A percentile compares a stretch with the other conserved stretches of the same genome.
Conservation (phyloP, 2,888 invertebrate species). For the Tenodera sinensis region DNA sequence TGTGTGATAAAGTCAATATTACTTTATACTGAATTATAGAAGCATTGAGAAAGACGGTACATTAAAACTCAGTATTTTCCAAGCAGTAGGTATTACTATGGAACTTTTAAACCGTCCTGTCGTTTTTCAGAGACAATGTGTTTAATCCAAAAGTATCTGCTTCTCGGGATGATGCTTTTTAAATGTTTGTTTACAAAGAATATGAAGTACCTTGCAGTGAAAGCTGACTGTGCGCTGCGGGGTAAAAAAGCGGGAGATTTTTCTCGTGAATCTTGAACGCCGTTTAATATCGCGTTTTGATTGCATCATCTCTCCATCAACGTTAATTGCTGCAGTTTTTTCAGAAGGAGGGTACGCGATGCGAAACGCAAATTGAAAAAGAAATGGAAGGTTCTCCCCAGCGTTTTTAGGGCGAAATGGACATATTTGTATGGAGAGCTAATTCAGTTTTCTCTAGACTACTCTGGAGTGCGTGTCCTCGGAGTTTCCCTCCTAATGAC, state of each 20-base stretch:
- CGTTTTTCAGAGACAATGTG: too few relatives aligned
- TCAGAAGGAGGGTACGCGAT: not conserved
- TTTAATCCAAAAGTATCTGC: too few relatives aligned
- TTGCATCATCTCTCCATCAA: not conserved
- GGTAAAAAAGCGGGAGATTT: not conserved
- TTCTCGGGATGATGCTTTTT: too few relatives aligned
- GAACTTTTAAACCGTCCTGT: too few relatives aligned
- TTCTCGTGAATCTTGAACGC: not conserved
- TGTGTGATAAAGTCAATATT: too few relatives aligned
- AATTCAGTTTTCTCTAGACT: not conserved
- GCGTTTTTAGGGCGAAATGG: not conserved
- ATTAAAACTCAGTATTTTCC: too few relatives aligned
- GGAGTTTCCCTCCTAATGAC: not conserved
- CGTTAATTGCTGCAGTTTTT: not conserved
- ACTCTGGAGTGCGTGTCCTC: not conserved
- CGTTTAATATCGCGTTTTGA: not conserved
- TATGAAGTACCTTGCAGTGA: not conserved
- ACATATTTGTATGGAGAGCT: not conserved
- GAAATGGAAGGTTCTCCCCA: not conserved
- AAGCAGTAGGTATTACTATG: too few relatives aligned
- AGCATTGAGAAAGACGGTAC: too few relatives aligned
- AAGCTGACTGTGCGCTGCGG: not conserved
- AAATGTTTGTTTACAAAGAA: not conserved
- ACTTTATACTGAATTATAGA: too few relatives aligned
- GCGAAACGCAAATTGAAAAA: not conserved